Percentiles rank a stretch among this genome's conserved stretches.
Evolutionary conservation across 2,113 vertebrate species (phyloP).

Genomic region (Chloropsis hardwickii): DNA sequence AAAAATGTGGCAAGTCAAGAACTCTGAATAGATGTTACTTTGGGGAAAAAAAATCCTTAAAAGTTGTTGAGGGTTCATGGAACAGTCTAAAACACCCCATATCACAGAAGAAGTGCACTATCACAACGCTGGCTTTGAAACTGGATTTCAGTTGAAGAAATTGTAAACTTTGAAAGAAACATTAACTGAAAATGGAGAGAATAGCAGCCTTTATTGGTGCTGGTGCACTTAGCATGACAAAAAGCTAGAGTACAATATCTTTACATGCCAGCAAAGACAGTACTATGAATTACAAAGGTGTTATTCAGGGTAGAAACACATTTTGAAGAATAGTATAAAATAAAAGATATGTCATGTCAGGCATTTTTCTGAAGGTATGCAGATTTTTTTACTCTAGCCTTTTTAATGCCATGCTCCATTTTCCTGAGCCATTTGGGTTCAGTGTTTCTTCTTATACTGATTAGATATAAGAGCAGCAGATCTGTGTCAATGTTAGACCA

Average conservation of each 20-base stretch:
- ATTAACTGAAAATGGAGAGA: not conserved
- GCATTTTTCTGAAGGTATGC: not conserved
- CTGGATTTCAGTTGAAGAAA: not conserved
- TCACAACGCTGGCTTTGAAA: not conserved
- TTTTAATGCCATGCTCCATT: not conserved
- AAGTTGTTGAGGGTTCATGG: not conserved
- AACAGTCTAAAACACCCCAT: not conserved
- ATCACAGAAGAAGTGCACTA: not conserved
- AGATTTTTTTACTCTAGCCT: not conserved
- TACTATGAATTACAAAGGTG: not conserved
- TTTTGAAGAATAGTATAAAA: not conserved
- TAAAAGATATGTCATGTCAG: not conserved
- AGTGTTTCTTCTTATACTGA: not conserved
- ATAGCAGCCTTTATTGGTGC: not conserved
- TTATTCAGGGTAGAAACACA: not conserved
- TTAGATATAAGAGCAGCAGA: not conserved
- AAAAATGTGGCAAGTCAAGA: not conserved
- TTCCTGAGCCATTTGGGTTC: not conserved
- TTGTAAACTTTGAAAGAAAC: not conserved
- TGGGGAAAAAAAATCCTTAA: rapidly evolving
- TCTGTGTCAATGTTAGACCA: not conserved
- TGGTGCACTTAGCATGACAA: not conserved
- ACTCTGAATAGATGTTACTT: not conserved
- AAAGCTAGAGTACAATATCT: not conserved
- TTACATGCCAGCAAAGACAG: not conserved